Percentiles rank a stretch among this genome's conserved stretches.
These are phyloP conservation scores for Caenorhabditis japonica DNA, from an alignment of 2,888 invertebrate species.

Conservation along the genomic window DNA sequence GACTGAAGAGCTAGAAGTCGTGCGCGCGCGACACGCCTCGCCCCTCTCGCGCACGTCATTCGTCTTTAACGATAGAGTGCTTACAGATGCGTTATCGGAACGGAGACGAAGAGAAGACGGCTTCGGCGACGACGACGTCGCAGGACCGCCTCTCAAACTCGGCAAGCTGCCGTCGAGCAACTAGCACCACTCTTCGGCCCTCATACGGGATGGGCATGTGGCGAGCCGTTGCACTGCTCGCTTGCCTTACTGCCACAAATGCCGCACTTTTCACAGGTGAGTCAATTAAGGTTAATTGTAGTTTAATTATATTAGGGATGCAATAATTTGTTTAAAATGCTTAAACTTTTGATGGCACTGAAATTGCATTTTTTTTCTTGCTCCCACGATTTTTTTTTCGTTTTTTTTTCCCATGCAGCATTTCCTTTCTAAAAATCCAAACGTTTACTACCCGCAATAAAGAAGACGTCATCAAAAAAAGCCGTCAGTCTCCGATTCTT, in stretches of 20 bases:
- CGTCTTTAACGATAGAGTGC: conserved; percentile 29
- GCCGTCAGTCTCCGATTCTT: background rate
- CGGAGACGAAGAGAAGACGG: conserved; percentile 30
- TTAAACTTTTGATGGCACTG: no score
- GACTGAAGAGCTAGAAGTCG: conserved; percentile 17
- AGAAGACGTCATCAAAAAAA: background rate
- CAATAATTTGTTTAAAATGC: no score
- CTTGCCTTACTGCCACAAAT: conserved; percentile 48
- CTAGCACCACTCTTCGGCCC: conserved; percentile 51
- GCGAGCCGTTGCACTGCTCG: conserved; percentile 54
- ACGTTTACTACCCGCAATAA: no score
- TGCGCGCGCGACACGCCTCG: conserved; percentile 9
- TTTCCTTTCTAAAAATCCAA: no score
- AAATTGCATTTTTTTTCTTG: no score
- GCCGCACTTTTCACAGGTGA: conserved; percentile 57
- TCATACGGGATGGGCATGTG: conserved; percentile 60
- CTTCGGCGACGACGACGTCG: conserved; percentile 41
- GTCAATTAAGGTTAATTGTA: conserved; percentile 3
- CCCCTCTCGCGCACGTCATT: conserved; percentile 44
- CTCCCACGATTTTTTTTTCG: no score
- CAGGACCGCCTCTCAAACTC: conserved; percentile 41
- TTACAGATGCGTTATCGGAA: conserved; percentile 43
- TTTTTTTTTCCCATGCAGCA: no score
- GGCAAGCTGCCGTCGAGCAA: conserved; percentile 32
- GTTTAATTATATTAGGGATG: background rate